Evolutionary conservation across 2,797 vertebrate species (phyloP).

Genomic region (Scolopax rusticola): DNA sequence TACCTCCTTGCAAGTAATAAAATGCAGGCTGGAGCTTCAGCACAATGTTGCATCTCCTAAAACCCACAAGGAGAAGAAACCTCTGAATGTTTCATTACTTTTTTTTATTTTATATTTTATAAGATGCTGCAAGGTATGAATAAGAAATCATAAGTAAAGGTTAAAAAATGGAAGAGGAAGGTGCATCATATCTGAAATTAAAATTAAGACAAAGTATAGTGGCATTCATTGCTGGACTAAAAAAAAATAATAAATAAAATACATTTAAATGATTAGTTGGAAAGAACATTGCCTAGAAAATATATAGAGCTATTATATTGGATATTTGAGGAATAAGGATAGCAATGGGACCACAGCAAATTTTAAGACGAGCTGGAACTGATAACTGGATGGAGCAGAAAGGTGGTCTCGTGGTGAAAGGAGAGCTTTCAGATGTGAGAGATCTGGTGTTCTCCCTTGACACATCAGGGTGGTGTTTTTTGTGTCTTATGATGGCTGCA

Average conservation of each 20-base stretch:
- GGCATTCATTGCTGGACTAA: neutral
- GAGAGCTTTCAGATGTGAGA: neutral
- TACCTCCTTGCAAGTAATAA: constrained; percentile 68
- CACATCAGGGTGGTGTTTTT: neutral
- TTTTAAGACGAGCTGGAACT: neutral
- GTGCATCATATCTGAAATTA: constrained; percentile 40
- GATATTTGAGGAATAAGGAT: neutral
- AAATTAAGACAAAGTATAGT: constrained; percentile 57
- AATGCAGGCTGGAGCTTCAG: constrained; percentile 63
- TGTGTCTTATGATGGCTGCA: neutral
- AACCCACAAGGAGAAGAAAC: constrained; percentile 70
- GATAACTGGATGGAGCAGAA: neutral
- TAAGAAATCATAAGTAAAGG: constrained; percentile 71
- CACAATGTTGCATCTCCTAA: constrained; percentile 61
- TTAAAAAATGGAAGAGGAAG: constrained; percentile 67
- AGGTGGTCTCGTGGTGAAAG: neutral
- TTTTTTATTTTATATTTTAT: constrained; percentile 80
- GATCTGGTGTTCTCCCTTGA: neutral
- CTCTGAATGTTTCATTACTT: constrained; percentile 78
- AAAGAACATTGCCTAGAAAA: neutral
- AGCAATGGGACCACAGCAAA: neutral
- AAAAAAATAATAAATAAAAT: constrained; percentile 4
- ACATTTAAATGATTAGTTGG: neutral
- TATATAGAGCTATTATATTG: neutral
- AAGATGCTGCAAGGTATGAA: constrained; percentile 69